These are phyloP conservation scores for Lasioglossum figueresi DNA, from an alignment of 2,888 invertebrate species.

Conservation along the genomic window DNA sequence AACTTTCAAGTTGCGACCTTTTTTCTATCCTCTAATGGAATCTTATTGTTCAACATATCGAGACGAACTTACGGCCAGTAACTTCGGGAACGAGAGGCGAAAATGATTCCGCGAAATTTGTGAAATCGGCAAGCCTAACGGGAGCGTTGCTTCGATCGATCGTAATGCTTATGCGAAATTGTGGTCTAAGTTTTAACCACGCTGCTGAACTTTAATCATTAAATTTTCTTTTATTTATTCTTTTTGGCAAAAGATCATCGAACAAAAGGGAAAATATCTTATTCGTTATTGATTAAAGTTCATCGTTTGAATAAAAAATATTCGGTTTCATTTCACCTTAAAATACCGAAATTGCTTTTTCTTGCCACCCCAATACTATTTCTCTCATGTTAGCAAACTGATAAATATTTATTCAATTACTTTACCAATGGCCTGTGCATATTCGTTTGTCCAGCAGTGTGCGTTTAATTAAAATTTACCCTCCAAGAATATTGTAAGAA, in stretches of 20 bases:
- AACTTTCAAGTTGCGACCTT: slow-evolving; percentile 49
- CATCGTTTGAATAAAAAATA: too few relatives aligned
- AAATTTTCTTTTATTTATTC: too few relatives aligned
- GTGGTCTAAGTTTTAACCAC: not conserved
- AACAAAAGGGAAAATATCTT: too few relatives aligned
- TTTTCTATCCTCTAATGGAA: slow-evolving; percentile 61
- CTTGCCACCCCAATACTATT: too few relatives aligned
- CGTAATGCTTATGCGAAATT: slow-evolving; percentile 21
- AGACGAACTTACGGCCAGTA: slow-evolving; percentile 59
- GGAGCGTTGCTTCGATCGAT: slow-evolving; percentile 21
- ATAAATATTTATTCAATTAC: not conserved
- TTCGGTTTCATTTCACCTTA: too few relatives aligned
- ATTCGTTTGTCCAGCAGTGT: not conserved
- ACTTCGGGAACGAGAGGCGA: slow-evolving; percentile 13
- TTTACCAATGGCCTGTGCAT: not conserved
- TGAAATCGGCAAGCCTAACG: not conserved
- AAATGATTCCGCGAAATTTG: slow-evolving; percentile 14
- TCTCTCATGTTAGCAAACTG: not conserved
- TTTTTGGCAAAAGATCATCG: too few relatives aligned
- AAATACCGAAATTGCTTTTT: too few relatives aligned
- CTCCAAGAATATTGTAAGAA: not conserved
- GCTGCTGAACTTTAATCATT: too few relatives aligned
- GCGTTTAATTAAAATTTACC: not conserved
- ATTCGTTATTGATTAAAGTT: too few relatives aligned
- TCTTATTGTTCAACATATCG: slow-evolving; percentile 70